Evolutionary conservation across 2,113 vertebrate species (phyloP), one percentile per base, ranked within the genome.

Genomic region (Eurypyga helias): DNA sequence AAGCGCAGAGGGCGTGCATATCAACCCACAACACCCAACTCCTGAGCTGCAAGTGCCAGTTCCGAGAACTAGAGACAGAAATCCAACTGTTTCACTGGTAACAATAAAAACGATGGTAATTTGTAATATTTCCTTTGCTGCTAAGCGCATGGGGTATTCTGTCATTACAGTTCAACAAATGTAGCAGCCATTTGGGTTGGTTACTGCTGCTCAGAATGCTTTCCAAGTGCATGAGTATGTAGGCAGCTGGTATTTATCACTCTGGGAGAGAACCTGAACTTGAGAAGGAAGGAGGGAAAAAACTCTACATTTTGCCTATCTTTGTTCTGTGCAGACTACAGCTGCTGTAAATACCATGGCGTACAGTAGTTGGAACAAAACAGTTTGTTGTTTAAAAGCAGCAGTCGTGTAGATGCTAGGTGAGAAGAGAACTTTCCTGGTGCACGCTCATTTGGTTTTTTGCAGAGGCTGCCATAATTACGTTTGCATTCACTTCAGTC

Each of bases 1-100:
- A n/a, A 79, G 52, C 9, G 8, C 10, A 36, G 65, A 46, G 0
- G 0, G 0, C 4, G 3, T 31, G 7, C 3, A 0, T 65, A 31
- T 73, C 31, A 4, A 70, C 2, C 2, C 25, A 23, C 77, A 84
- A 7, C 48, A 45, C 45, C 41, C 10, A 1, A 73, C 87, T 87
- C 45, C 28, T 64, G 84, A 54, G 45, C 38, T 72, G 61, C 21
- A 45, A 9, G 26, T 49, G 54, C 57, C 69, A 84, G 25, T 87
- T 65, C 18, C 0, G 0, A 95, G 45, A 75, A 80, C 23, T 36
- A 48, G 18, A 71, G 57, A 66, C 24, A 91, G 87, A 77, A 87
- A 51, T 65, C 13, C 61, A 75, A 5, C 34, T 58, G 51, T 69
- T 89, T 67, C 38, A 72, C 16, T 61, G 9, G 17, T 75, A 54